Evolutionary conservation across 1,140 invertebrate genomes (phyloP), one percentile per base, ranked within the genome.

Genomic region (Cotesia glomerata): DNA sequence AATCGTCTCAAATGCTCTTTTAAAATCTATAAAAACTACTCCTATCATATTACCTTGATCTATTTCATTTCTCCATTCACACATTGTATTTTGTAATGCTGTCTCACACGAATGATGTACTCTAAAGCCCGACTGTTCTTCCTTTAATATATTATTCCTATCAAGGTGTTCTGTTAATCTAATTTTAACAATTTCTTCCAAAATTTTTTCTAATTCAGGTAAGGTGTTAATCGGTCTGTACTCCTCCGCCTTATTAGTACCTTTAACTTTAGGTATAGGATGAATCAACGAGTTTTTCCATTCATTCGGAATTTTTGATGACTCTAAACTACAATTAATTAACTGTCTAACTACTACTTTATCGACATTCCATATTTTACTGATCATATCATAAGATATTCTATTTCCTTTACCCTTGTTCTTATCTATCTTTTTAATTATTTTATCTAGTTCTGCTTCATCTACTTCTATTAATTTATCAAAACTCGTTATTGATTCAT

Each of bases 171-270:
- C 36, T 4, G n/a, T 39, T 35, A 77, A 5, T 66, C 74, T 71
- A 35, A 75, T 67, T 49, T 76, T 72, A 0, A 77, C 73, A 26
- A 75, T n/a, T 49, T 74, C 3, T 71, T 79, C 76, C 3, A 79
- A 18, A 49, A 78, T 36, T 58, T 77, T 77, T 67, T 78, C 77
- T 51, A 71, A 76, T 9, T 65, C 34, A 11, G 75, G 69, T 18
- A 78, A 18, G n/a, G 51, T 70, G 67, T 76, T 78, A 3, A 78
- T 76, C 8, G 77, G 77, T 70, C 77, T 62, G 54, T 52, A 74
- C 14, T 79, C 69, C 14, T 66, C 68, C 0, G 70, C 66, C 63
- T 68, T 76, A 18, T 13, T 76, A 1, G 71, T 59, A 18, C 75
- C 78, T 51, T 26, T 9, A 8, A 77, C 49, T 65, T 78, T 78